Conservation (phyloP, 2,797 vertebrate genomes). For the Tolypeutes matacus region DNA sequence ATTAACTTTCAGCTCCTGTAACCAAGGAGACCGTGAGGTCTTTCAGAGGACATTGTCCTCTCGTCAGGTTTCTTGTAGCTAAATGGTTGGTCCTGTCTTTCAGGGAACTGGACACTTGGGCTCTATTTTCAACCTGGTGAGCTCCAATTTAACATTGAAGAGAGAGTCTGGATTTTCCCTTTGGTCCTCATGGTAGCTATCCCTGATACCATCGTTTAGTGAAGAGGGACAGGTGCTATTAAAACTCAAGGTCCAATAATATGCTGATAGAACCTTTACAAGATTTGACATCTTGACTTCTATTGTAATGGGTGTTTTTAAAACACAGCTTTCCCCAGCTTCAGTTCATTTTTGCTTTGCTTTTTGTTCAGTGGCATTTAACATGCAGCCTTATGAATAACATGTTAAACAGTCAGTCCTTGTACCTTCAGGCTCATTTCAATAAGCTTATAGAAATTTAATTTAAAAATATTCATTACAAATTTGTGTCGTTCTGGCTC, state of each 20-base stretch:
- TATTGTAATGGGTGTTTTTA: neutral
- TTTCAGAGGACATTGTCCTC: slow-evolving; percentile 16
- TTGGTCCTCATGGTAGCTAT: neutral
- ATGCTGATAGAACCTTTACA: neutral
- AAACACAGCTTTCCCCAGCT: neutral
- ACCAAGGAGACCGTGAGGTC: slow-evolving; percentile 39
- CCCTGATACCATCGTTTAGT: slow-evolving; percentile 51
- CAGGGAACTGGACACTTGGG: slow-evolving; percentile 70
- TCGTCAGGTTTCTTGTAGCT: slow-evolving; percentile 69
- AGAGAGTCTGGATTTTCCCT: slow-evolving; percentile 66
- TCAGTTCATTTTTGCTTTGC: neutral
- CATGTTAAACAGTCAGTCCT: slow-evolving; percentile 20
- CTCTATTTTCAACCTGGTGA: slow-evolving; percentile 75
- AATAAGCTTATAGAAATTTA: slow-evolving; percentile 61
- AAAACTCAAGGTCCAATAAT: slow-evolving; percentile 15
- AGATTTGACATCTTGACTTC: neutral
- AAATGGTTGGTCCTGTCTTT: slow-evolving; percentile 61
- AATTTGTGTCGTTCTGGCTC: slow-evolving; percentile 46
- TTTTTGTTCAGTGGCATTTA: slow-evolving; percentile 60
- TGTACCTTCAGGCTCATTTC: slow-evolving; percentile 37
- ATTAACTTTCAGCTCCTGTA: slow-evolving; percentile 3
- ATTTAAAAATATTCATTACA: slow-evolving; percentile 31
- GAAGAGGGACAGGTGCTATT: neutral
- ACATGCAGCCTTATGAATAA: neutral
- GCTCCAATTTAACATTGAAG: slow-evolving; percentile 65